phyloP scores from a whole-genome alignment of 2,113 vertebrate species.

The Alectura lathami region DNA sequence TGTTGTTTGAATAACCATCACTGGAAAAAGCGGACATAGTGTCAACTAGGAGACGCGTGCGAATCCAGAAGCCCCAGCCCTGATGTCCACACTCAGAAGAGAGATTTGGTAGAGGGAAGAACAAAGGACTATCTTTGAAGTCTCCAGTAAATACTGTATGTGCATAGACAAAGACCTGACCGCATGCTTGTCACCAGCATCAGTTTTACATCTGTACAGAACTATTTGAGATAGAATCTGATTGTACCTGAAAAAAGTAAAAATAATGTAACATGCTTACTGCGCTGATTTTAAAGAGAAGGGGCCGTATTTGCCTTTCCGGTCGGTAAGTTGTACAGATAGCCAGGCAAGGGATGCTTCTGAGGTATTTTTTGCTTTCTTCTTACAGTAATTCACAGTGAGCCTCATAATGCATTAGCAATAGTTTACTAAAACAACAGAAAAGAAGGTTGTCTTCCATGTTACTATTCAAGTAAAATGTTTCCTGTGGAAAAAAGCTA shows the following conservation, averaged over 20 bases:
- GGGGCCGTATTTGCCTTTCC: neutral
- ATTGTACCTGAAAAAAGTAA: neutral
- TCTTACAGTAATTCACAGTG: neutral
- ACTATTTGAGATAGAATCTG: neutral
- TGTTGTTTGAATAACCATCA: neutral
- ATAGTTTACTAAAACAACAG: neutral
- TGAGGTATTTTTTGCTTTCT: neutral
- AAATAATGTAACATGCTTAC: neutral
- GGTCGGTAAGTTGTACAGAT: neutral
- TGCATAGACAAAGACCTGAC: neutral
- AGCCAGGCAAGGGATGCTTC: neutral
- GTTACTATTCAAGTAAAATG: neutral
- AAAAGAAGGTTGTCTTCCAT: neutral
- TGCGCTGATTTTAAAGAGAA: neutral
- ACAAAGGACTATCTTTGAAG: neutral
- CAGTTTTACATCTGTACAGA: neutral
- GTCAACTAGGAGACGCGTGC: neutral
- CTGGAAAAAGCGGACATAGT: fast-evolving
- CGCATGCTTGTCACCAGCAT: neutral
- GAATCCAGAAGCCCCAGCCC: neutral
- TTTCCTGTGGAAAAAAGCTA: constrained; percentile 3
- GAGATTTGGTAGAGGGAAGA: neutral
- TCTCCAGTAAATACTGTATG: neutral
- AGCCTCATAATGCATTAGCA: neutral
- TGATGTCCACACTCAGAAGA: fast-evolving